phyloP scores from a whole-genome alignment of 92 coral and sea anemone genomes.

The Galaxea fascicularis region DNA sequence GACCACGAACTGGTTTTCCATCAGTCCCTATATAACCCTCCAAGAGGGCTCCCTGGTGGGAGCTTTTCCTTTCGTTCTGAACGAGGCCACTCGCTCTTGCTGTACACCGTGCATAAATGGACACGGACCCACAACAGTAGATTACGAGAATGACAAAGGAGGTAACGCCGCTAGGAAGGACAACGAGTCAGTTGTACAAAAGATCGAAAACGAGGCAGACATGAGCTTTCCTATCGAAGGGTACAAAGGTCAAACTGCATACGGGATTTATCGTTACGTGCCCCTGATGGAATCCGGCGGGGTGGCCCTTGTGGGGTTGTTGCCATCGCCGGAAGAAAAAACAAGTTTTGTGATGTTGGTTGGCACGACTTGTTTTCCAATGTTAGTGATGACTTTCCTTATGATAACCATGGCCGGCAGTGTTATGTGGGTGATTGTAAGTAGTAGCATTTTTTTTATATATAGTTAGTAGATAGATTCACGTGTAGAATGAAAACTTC shows the following conservation, averaged over 20 bases:
- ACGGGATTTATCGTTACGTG: constrained; percentile 67
- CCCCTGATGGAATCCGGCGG: constrained; percentile 81
- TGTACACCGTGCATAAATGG: constrained; percentile 77
- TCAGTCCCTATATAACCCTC: constrained; percentile 69
- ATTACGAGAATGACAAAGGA: constrained; percentile 50
- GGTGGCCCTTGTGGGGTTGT: constrained; percentile 69
- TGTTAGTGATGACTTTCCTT: constrained; percentile 43
- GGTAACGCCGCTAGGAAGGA: constrained; percentile 48
- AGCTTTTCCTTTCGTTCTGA: constrained; percentile 73
- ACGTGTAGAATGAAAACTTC: too few species aligned
- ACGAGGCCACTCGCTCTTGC: constrained; percentile 63
- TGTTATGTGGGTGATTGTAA: constrained; percentile 77
- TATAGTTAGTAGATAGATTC: too few species aligned
- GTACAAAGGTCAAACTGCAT: constrained; percentile 58
- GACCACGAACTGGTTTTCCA: constrained; percentile 71
- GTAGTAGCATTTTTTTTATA: constrained; percentile 12
- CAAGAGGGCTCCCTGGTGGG: constrained; percentile 58
- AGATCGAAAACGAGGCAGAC: constrained; percentile 56
- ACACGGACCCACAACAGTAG: constrained; percentile 64
- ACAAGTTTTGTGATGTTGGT: constrained; percentile 55
- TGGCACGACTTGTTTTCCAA: constrained; percentile 43
- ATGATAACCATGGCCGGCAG: constrained; percentile 65
- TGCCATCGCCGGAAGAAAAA: constrained; percentile 50
- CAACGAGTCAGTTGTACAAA: constrained; percentile 34
- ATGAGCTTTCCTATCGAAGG: constrained; percentile 85